A percentile compares a stretch with the other conserved stretches of the same genome.
These are phyloP conservation scores for Paratilapia polleni DNA, from an alignment of 2,113 vertebrate species.

Conservation along the genomic window DNA sequence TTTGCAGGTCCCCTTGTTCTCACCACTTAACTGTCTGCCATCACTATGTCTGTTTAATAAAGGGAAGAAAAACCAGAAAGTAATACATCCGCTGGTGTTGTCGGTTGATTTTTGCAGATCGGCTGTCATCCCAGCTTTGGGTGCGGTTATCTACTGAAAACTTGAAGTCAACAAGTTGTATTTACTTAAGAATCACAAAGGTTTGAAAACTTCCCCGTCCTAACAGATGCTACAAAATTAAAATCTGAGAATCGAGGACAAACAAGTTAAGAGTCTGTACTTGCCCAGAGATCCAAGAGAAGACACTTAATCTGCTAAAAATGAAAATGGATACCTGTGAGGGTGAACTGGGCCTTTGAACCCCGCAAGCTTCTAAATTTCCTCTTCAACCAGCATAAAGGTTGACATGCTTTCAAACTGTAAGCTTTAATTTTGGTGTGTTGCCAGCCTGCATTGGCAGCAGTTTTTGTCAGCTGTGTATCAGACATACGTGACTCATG, in stretches of 20 bases:
- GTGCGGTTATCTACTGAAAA: not conserved
- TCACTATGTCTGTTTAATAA: not conserved
- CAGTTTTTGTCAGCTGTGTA: not conserved
- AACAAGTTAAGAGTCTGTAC: not conserved
- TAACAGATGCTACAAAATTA: not conserved
- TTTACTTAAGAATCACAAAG: not conserved
- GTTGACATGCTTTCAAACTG: not conserved
- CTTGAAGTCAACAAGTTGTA: not conserved
- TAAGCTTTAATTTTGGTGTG: slow-evolving; percentile 11
- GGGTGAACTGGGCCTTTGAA: not conserved
- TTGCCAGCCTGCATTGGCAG: slow-evolving; percentile 22
- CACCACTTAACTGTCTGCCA: not conserved
- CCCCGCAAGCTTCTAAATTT: not conserved
- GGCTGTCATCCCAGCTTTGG: not conserved
- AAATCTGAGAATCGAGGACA: not conserved
- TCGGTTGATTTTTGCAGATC: not conserved
- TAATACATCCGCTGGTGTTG: not conserved
- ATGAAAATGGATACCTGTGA: not conserved
- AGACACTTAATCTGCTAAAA: not conserved
- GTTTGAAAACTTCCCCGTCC: not conserved
- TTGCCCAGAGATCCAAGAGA: not conserved
- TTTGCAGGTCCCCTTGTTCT: too few relatives aligned
- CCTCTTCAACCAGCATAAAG: slow-evolving; percentile 13
- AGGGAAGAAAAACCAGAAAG: not conserved
- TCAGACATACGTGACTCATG: not conserved